These are phyloP conservation scores for Dasyornis broadbenti DNA, from an alignment of 2,113 vertebrate species.

Conservation along the genomic window DNA sequence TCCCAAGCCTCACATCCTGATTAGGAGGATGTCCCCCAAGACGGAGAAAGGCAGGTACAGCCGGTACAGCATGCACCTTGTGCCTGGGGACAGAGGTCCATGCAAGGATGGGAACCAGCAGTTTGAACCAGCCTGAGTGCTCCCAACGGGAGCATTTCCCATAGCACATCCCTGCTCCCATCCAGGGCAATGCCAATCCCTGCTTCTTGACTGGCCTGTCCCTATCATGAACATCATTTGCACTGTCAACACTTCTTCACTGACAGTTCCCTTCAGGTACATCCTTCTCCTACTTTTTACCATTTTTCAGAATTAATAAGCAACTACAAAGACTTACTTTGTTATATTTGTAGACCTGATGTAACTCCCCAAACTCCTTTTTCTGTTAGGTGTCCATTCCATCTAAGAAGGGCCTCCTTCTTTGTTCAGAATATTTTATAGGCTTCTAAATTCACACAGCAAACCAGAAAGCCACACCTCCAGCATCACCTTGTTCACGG, in stretches of 20 bases:
- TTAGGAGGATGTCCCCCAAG: neutral
- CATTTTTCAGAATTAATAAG: neutral
- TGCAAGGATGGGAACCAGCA: accelerated
- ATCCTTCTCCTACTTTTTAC: neutral
- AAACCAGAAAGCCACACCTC: neutral
- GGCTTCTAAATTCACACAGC: neutral
- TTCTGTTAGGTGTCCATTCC: neutral
- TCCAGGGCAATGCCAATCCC: accelerated
- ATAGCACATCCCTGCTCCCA: neutral
- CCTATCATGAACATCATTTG: accelerated
- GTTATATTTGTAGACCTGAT: neutral
- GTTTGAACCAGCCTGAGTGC: neutral
- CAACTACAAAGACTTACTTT: neutral
- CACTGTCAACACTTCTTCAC: neutral
- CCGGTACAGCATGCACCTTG: neutral
- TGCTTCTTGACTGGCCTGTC: neutral
- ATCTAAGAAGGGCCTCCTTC: neutral
- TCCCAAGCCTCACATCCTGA: neutral
- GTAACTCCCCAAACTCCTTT: neutral
- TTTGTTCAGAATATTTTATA: neutral
- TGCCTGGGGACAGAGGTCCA: neutral
- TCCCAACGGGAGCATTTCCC: neutral
- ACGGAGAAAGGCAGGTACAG: neutral
- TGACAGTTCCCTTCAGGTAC: neutral
- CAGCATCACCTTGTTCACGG: accelerated